Evolutionary conservation across 2,797 vertebrate species (phyloP).

Genomic region (Sebastes variabilis): DNA sequence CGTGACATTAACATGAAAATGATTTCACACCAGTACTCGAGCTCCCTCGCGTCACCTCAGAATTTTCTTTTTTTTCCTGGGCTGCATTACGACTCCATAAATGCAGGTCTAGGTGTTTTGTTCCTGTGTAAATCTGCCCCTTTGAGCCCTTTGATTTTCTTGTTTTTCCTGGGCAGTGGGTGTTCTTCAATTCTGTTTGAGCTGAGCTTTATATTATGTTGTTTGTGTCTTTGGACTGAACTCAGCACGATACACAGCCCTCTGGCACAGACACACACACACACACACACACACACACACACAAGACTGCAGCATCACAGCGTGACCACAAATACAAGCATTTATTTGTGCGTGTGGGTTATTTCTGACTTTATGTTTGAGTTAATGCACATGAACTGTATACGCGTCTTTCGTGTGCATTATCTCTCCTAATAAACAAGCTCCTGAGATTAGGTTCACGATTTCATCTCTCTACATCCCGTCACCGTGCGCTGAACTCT

Average conservation of each 20-base stretch:
- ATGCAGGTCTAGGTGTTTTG: conserved; percentile 34
- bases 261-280: conserved; percentile 18
- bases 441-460: conserved; percentile 3
- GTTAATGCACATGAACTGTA: neutral
- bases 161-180: conserved; percentile 34
- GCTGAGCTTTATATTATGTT: conserved; percentile 51
- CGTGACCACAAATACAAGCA: neutral
- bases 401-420: neutral
- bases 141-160: conserved; percentile 35
- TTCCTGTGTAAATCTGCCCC: conserved; percentile 26
- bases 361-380: neutral
- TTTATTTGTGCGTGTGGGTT: neutral
- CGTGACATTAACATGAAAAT: conserved; percentile 17
- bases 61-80: neutral
- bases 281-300: neutral
- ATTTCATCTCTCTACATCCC: conserved; percentile 11
- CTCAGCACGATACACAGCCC: conserved; percentile 53
- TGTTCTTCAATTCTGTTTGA: conserved; percentile 53
- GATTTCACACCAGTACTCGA: neutral
- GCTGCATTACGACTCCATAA: conserved; percentile 26
- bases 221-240: conserved; percentile 63
- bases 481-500: conserved; percentile 7
- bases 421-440: conserved; percentile 25
- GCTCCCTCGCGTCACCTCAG: neutral
- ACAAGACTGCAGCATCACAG: neutral